Evolutionary conservation across 1,140 invertebrate species (phyloP).

Genomic region (Plutomurus gul): DNA sequence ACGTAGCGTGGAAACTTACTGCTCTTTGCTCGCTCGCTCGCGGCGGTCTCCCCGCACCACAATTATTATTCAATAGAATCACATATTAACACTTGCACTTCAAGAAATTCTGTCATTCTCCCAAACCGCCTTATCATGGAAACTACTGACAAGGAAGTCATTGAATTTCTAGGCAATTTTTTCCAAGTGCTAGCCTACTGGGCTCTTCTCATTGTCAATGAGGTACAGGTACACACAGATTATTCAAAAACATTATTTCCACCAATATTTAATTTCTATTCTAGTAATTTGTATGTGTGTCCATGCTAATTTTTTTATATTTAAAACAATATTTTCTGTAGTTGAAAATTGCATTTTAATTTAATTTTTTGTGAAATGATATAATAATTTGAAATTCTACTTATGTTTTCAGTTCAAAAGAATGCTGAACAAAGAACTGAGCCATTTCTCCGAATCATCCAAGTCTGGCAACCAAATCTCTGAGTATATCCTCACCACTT

Average conservation of each 20-base stretch:
- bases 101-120: neutral
- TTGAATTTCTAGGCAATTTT: neutral
- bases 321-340: too few species aligned
- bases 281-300: too few species aligned
- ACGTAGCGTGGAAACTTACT: neutral
- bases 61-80: neutral
- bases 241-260: neutral
- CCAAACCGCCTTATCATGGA: too few species aligned
- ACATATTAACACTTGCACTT: neutral
- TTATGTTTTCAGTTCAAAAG: conserved; percentile 89
- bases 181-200: conserved; percentile 34
- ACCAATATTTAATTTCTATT: neutral
- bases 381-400: neutral
- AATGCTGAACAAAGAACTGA: conserved; percentile 99
- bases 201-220: conserved; percentile 39
- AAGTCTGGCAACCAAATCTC: conserved; percentile 99
- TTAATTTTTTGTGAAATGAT: neutral
- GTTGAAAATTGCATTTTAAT: too few species aligned
- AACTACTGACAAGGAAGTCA: neutral
- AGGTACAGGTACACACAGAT: conserved; percentile 7
- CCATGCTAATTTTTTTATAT: too few species aligned
- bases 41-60: neutral
- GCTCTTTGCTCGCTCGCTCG: neutral
- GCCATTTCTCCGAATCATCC: conserved; percentile 97
- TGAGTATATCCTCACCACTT: conserved; percentile 98